A percentile compares a stretch with the other conserved stretches of the same genome.
Evolutionary conservation across 2,888 invertebrate genomes (phyloP).

Genomic region (Epiperipatus broadwayi): DNA sequence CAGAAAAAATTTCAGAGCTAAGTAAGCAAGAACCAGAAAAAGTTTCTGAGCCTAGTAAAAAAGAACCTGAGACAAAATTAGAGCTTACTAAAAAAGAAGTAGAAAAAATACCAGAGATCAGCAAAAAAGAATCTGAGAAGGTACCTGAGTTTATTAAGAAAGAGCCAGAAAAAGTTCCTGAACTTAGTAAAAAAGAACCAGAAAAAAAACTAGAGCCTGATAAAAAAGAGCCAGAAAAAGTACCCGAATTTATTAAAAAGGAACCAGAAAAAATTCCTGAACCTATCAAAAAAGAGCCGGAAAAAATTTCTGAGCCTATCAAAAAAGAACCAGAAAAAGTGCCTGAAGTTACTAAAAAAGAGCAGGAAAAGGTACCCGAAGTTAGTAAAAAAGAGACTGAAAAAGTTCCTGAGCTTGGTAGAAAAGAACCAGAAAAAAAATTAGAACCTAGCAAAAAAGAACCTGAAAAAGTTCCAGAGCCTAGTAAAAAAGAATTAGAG

Average conservation of each 20-base stretch:
- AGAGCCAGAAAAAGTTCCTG: conserved; percentile 19
- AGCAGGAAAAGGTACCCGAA: conserved; percentile 15
- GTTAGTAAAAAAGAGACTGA: conserved; percentile 15
- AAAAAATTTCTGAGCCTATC: conserved; percentile 16
- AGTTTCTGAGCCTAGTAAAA: no score
- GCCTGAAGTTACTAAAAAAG: conserved; percentile 16
- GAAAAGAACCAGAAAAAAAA: conserved; percentile 14
- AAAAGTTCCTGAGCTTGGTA: conserved; percentile 14
- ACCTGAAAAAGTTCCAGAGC: conserved; percentile 16
- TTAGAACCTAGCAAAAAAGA: conserved; percentile 14
- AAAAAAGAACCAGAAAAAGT: conserved; percentile 16
- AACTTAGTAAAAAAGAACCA: conserved; percentile 19
- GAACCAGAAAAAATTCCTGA: no score
- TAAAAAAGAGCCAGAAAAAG: conserved; percentile 12
- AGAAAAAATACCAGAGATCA: no score
- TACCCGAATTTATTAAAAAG: conserved; percentile 6
- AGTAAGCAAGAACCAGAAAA: no score
- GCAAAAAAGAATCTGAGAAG: conserved; percentile 32
- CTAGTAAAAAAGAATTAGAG: conserved; percentile 17
- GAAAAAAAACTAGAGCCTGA: conserved; percentile 14
- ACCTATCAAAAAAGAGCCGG: conserved; percentile 15
- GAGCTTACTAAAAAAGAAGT: conserved; percentile 16
- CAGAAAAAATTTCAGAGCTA: no score
- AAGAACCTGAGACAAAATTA: conserved; percentile 14
- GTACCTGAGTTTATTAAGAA: conserved; percentile 25